A percentile compares a stretch with the other conserved stretches of the same genome.
phyloP scores from a whole-genome alignment of 2,797 vertebrate genomes.

The Taenioides sp. region DNA sequence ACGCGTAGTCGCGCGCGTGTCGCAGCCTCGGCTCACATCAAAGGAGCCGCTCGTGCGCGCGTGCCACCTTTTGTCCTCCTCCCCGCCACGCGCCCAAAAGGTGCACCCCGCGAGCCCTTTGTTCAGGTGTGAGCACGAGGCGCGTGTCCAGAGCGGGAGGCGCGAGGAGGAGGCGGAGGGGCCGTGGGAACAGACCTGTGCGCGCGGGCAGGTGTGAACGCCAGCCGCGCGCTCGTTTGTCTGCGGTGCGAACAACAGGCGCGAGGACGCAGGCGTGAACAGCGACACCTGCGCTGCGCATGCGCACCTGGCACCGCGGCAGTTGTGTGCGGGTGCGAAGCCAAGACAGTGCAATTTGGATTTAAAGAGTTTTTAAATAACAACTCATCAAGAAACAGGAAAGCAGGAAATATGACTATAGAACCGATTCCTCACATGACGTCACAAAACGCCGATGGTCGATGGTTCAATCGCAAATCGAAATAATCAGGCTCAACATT shows the following conservation, averaged over 20 bases:
- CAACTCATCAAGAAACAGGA: no score
- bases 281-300: constrained; percentile 42
- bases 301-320: constrained; percentile 13
- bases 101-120: constrained; percentile 44
- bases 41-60: not conserved
- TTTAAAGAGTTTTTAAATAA: no score
- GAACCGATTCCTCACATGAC: no score
- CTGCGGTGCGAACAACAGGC: constrained; percentile 36
- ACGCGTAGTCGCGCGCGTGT: not conserved
- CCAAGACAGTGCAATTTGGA: no score
- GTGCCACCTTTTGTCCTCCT: constrained; percentile 32
- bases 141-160: constrained; percentile 14
- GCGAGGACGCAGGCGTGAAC: constrained; percentile 42
- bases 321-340: no score
- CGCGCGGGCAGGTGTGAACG: constrained; percentile 10
- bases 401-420: no score
- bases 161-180: not conserved
- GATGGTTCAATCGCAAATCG: no score
- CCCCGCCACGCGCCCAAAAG: constrained; percentile 54
- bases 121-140: constrained; percentile 48
- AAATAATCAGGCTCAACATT: no score
- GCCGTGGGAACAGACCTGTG: constrained; percentile 45
- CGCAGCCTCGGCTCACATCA: not conserved
- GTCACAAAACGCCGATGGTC: no score
- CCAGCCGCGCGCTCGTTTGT: not conserved